phyloP scores from a whole-genome alignment of 2,888 invertebrate genomes.

The Philereme vetulata region DNA sequence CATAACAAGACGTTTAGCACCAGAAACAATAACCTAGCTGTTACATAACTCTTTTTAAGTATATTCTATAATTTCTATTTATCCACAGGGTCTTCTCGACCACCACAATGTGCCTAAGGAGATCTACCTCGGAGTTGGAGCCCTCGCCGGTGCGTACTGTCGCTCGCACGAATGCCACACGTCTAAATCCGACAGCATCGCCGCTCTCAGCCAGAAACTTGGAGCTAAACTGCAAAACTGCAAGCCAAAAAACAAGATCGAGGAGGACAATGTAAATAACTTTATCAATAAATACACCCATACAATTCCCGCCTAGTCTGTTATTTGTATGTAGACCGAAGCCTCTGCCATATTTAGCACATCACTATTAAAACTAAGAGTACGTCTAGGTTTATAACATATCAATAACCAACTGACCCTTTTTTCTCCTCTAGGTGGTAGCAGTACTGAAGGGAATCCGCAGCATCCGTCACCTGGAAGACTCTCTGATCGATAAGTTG shows the following conservation, averaged over 20 bases:
- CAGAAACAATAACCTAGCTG: no score
- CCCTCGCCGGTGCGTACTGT: constrained; percentile 88
- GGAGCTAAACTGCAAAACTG: constrained; percentile 87
- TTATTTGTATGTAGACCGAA: no score
- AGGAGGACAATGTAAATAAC: constrained; percentile 85
- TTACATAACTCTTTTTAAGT: not conserved
- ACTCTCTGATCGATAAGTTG: constrained; percentile 84
- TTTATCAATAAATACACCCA: no score
- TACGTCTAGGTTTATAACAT: not conserved
- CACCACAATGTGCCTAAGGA: constrained; percentile 85
- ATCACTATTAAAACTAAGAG: no score
- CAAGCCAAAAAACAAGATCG: constrained; percentile 85
- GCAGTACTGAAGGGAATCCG: constrained; percentile 91
- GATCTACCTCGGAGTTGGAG: constrained; percentile 89
- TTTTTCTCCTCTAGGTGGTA: constrained; percentile 74
- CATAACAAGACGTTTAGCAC: no score
- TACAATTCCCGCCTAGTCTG: no score
- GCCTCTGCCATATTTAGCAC: no score
- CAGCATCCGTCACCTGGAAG: constrained; percentile 88
- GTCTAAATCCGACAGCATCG: constrained; percentile 80
- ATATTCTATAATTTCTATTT: not conserved
- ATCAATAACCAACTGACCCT: not conserved
- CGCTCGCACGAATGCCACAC: constrained; percentile 85
- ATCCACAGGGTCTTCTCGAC: constrained; percentile 82
- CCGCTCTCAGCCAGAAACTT: constrained; percentile 85